phyloP scores from a whole-genome alignment of 2,888 invertebrate genomes.

The Drosophila picticornis region DNA sequence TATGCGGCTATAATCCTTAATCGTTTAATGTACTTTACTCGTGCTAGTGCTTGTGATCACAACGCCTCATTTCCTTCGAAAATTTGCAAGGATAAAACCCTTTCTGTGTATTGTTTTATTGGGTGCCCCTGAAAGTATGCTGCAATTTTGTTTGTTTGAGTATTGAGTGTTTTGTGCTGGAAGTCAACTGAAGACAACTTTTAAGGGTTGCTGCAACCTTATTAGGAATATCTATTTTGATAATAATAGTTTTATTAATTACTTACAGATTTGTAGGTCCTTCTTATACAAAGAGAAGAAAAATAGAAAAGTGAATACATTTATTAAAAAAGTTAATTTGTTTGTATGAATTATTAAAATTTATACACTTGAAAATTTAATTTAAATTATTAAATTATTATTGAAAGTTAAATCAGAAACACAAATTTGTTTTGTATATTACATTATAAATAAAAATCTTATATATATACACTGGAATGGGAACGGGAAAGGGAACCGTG shows the following conservation, averaged over 20 bases:
- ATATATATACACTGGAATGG: background rate
- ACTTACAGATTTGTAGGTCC: background rate
- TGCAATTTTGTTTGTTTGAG: background rate
- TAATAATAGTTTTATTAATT: background rate
- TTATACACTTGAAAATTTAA: background rate
- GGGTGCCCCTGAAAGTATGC: background rate
- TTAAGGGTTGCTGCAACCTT: background rate
- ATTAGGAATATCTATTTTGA: too few relatives aligned
- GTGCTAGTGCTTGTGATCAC: background rate
- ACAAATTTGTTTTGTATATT: background rate
- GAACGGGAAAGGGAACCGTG: background rate
- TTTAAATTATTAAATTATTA: background rate
- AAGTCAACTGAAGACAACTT: background rate
- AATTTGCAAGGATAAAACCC: background rate
- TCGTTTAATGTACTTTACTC: background rate
- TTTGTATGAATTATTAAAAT: background rate
- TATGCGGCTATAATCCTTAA: background rate
- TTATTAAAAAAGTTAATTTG: background rate
- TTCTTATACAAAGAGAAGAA: background rate
- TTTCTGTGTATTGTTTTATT: background rate
- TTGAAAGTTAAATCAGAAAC: background rate
- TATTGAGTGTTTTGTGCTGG: background rate
- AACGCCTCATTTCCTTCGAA: too few relatives aligned
- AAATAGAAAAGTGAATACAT: background rate
- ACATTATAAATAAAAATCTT: background rate